These are phyloP conservation scores for Coregonus suidteri DNA, from an alignment of 2,797 vertebrate genomes.

Conservation along the genomic window DNA sequence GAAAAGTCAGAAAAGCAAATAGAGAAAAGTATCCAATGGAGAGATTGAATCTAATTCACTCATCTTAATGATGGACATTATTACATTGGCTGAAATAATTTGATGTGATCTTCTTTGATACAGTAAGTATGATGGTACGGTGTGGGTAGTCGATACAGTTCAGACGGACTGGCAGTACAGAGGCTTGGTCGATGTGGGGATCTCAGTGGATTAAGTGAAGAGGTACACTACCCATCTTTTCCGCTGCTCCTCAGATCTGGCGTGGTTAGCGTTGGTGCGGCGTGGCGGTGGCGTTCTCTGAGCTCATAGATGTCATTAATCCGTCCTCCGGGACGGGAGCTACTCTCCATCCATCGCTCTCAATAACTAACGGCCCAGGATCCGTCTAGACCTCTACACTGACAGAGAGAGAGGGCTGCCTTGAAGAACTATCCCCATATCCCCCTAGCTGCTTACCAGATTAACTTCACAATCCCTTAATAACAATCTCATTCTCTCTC, in stretches of 20 bases:
- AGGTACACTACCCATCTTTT: not conserved
- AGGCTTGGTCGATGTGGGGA: no score
- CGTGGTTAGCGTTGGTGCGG: constrained; percentile 35
- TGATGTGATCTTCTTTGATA: not conserved
- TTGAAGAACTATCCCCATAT: constrained; percentile 29
- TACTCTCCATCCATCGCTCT: constrained; percentile 41
- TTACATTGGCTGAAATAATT: no score
- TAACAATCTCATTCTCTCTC: constrained; percentile 70
- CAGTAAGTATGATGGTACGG: not conserved
- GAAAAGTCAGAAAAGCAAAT: not conserved
- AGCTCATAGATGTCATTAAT: constrained; percentile 75
- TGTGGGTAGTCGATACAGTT: not conserved
- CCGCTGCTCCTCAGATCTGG: constrained; percentile 14
- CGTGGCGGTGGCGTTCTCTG: constrained; percentile 56
- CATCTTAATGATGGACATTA: no score
- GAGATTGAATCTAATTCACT: no score
- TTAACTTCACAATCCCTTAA: constrained; percentile 74
- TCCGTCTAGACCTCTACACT: not conserved
- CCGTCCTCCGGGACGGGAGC: constrained; percentile 59
- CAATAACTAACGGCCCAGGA: constrained; percentile 34
- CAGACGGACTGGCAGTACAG: no score
- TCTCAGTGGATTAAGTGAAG: no score
- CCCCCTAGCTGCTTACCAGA: constrained; percentile 56
- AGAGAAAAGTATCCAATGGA: no score
- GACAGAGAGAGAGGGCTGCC: constrained; percentile 19